Conservation (phyloP, 2,797 vertebrate species). For the Bradypodion ventrale region DNA sequence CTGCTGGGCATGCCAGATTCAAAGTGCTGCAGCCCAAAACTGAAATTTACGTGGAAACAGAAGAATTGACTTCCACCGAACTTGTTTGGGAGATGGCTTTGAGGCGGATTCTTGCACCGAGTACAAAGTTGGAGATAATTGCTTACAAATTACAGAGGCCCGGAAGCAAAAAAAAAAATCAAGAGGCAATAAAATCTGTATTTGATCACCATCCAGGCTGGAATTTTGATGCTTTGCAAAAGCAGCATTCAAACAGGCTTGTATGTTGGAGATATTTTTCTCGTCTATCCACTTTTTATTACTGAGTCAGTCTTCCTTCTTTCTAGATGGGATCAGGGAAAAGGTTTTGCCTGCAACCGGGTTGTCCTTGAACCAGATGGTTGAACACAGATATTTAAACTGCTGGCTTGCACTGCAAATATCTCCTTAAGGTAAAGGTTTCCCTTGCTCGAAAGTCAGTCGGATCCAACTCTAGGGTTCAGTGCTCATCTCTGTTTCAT, state of each 20-base stretch:
- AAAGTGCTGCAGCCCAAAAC: no score
- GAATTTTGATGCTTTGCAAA: no score
- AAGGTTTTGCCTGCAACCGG: not conserved
- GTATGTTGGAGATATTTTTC: not conserved
- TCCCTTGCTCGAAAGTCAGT: no score
- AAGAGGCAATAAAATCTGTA: not conserved
- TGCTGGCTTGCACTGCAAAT: not conserved
- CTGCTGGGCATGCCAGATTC: no score
- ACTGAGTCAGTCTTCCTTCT: not conserved
- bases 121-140: not conserved
- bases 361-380: not conserved
- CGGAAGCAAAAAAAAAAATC: not conserved
- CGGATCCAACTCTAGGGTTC: no score
- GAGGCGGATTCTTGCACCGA: not conserved
- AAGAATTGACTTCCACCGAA: not conserved
- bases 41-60: no score
- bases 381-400: not conserved
- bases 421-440: no score
- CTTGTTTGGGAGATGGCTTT: not conserved
- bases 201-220: not conserved
- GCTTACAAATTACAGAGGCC: slow-evolving; percentile 9
- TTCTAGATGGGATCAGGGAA: no score
- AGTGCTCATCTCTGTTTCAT: no score
- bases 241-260: not conserved
- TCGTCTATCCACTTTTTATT: no score